Conservation (phyloP, 1,140 invertebrate genomes). For the Lepidurus apus region DNA sequence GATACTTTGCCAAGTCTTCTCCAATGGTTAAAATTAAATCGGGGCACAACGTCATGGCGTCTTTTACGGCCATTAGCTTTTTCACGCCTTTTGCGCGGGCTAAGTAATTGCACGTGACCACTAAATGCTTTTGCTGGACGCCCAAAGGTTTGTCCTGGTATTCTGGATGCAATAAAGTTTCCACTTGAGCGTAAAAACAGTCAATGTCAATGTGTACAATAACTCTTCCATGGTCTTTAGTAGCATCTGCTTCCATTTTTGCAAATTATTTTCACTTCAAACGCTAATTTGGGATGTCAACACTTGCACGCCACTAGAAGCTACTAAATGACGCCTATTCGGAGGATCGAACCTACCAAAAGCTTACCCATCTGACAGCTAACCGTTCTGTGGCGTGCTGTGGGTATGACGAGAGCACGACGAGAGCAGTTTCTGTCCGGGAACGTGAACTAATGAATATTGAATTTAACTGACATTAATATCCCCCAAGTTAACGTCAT, state of each 20-base stretch:
- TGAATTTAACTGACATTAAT: too few species aligned
- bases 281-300: too few species aligned
- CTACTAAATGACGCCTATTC: too few species aligned
- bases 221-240: conserved; percentile 50
- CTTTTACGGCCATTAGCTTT: conserved; percentile 65
- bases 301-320: too few species aligned
- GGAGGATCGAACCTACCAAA: too few species aligned
- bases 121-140: conserved; percentile 69
- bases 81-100: conserved; percentile 63
- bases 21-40: conserved; percentile 63
- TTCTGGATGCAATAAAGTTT: conserved; percentile 63
- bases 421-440: too few species aligned
- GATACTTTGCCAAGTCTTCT: conserved; percentile 68
- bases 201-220: conserved; percentile 73
- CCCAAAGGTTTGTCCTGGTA: conserved; percentile 60
- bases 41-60: conserved; percentile 62
- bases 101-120: conserved; percentile 73
- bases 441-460: too few species aligned
- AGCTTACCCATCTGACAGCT: too few species aligned
- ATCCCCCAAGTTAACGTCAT: too few species aligned
- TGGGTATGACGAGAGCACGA: too few species aligned
- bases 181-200: conserved; percentile 78
- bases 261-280: neutral
- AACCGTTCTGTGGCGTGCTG: too few species aligned
- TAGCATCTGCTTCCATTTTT: neutral